A percentile compares a stretch with the other conserved stretches of the same genome.
phyloP scores from a whole-genome alignment of 2,113 vertebrate genomes.

The Octodon degus region DNA sequence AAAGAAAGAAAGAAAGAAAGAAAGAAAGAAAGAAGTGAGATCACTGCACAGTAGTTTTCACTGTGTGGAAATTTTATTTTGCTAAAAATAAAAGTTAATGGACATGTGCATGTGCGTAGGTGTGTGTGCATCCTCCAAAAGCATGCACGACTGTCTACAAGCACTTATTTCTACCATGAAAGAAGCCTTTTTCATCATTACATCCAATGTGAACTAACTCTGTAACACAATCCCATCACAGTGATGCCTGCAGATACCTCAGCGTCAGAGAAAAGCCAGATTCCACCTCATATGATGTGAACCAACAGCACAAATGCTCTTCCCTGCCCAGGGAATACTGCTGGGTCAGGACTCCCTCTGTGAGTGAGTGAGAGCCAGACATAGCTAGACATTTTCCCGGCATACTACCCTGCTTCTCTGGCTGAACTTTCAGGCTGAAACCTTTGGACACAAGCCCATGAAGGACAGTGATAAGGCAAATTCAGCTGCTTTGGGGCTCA shows the following conservation, averaged over 20 bases:
- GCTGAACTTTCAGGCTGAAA: conserved; percentile 76
- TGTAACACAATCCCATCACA: neutral
- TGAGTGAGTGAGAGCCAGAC: conserved; percentile 58
- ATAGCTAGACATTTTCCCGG: conserved; percentile 68
- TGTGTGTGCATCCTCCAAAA: neutral
- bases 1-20: neutral
- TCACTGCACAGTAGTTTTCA: neutral
- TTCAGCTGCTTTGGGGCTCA: conserved; percentile 35
- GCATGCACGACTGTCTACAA: neutral
- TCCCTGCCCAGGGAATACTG: conserved; percentile 72
- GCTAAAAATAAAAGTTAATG: conserved; percentile 48
- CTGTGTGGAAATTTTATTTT: neutral
- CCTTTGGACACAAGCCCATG: conserved; percentile 64
- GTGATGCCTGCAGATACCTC: neutral
- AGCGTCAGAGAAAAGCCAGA: conserved; percentile 62
- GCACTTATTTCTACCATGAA: neutral
- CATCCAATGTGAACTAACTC: neutral
- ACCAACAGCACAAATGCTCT: conserved; percentile 37
- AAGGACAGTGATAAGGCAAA: conserved; percentile 73
- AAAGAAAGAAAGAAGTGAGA: neutral
- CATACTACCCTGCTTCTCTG: conserved; percentile 75
- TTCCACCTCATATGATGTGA: conserved; percentile 54
- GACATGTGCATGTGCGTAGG: neutral
- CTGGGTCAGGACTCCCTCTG: conserved; percentile 68
- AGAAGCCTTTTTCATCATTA: neutral